Conservation (phyloP, 2,797 vertebrate genomes). For the Tinamus major region DNA sequence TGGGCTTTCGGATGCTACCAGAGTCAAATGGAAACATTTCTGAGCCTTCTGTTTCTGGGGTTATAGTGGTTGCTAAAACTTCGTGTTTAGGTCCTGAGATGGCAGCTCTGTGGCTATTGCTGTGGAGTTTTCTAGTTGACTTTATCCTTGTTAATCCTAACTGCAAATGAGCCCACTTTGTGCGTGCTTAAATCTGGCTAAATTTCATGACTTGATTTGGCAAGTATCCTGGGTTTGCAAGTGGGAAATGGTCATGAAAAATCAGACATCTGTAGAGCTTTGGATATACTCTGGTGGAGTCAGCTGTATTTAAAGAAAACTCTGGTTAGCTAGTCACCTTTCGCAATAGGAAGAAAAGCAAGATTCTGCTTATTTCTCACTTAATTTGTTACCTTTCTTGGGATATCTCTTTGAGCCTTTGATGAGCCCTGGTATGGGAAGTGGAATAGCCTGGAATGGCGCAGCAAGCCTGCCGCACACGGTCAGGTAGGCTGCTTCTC, state of each 20-base stretch:
- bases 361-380: neutral
- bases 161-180: neutral
- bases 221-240: neutral
- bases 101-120: neutral
- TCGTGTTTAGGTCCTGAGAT: neutral
- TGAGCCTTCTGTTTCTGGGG: neutral
- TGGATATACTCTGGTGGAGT: neutral
- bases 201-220: neutral
- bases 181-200: neutral
- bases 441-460: neutral
- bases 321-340: neutral
- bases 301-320: neutral
- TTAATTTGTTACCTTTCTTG: neutral
- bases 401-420: fast-evolving
- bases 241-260: neutral
- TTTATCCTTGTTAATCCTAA: neutral
- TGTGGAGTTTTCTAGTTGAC: neutral
- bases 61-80: neutral
- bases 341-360: neutral
- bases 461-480: neutral
- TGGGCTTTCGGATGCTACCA: neutral
- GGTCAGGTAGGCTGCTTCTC: neutral
- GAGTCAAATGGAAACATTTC: neutral
- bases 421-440: neutral
- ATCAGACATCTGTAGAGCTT: neutral